Conservation (phyloP, 2,113 vertebrate genomes). For the Pluvianellus socialis region DNA sequence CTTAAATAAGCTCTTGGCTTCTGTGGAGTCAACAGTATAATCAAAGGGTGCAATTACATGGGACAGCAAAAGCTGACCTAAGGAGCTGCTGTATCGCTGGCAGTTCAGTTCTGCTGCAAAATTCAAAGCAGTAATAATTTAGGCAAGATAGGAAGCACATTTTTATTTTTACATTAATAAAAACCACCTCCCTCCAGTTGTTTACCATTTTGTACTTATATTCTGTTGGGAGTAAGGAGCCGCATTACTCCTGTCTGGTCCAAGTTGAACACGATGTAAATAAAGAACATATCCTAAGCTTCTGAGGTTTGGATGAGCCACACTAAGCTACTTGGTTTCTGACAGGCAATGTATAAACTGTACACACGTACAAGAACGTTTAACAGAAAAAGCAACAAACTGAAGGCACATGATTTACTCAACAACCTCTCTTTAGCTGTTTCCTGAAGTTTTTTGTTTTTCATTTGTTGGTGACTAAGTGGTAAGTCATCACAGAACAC, state of each 20-base stretch:
- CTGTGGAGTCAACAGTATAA: background rate
- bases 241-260: background rate
- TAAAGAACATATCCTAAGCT: background rate
- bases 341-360: background rate
- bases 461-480: background rate
- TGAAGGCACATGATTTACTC: background rate
- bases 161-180: background rate
- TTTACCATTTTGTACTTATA: background rate
- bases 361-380: background rate
- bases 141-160: background rate
- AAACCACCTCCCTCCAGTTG: background rate
- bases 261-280: background rate
- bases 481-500: background rate
- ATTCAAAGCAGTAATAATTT: background rate
- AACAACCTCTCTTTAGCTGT: background rate
- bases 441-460: background rate
- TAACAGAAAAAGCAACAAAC: background rate
- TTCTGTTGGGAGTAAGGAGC: background rate
- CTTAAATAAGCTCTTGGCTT: background rate
- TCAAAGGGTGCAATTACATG: background rate
- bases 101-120: background rate
- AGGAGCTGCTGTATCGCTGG: background rate
- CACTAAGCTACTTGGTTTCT: background rate
- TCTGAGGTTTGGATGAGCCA: background rate
- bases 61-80: background rate